These are phyloP conservation scores for Rhaphigaster nebulosa DNA, from an alignment of 2,888 invertebrate species.

Conservation along the genomic window DNA sequence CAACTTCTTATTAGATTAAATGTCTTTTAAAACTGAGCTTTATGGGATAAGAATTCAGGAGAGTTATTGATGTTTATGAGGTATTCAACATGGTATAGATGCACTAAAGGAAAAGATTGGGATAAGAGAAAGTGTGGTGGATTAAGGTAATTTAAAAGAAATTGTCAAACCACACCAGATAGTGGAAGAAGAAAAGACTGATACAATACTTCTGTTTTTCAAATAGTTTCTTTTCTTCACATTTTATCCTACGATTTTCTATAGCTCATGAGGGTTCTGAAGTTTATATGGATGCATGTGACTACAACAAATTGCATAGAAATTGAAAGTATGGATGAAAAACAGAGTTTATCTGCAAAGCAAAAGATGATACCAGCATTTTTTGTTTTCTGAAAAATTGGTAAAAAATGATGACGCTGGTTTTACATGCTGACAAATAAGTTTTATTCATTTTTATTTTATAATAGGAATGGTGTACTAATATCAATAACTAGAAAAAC, in stretches of 20 bases:
- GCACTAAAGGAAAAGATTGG: no score
- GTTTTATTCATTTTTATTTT: neutral
- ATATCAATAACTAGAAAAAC: neutral
- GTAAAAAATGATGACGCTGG: neutral
- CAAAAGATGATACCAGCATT: neutral
- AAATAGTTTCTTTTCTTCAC: no score
- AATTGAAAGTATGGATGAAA: neutral
- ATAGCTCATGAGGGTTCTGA: neutral
- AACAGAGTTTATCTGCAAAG: neutral
- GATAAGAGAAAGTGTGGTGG: no score
- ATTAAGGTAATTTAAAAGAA: no score
- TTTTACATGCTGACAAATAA: neutral
- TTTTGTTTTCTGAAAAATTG: neutral
- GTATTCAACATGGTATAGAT: no score
- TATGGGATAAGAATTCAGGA: no score
- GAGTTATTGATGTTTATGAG: no score
- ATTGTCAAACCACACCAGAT: no score
- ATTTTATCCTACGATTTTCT: neutral
- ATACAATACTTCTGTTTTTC: no score
- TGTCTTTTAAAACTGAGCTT: no score
- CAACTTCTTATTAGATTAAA: no score
- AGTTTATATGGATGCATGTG: neutral
- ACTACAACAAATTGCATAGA: neutral
- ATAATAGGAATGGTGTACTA: neutral
- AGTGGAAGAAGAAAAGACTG: no score